A percentile compares a stretch with the other conserved stretches of the same genome.
These are phyloP conservation scores for Phoxinus phoxinus DNA, from an alignment of 2,113 vertebrate species.

Conservation along the genomic window DNA sequence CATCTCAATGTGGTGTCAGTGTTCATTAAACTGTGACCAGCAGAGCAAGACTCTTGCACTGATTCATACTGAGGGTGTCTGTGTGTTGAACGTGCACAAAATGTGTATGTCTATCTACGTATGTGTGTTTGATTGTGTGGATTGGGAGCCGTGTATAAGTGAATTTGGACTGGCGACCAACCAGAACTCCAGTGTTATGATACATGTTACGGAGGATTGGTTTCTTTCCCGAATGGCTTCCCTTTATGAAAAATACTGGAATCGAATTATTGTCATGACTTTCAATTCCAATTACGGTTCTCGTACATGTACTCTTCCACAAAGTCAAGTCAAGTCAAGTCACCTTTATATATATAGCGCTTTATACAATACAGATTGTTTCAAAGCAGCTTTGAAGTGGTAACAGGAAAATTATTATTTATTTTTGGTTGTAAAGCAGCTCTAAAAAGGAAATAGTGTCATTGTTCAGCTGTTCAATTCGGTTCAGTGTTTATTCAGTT, in stretches of 20 bases:
- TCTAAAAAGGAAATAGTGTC: too few species aligned
- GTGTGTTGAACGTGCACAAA: neutral
- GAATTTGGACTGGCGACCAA: constrained; percentile 34
- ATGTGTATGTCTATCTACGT: constrained; percentile 19
- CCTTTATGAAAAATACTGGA: neutral
- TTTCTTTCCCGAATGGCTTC: neutral
- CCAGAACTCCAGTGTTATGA: neutral
- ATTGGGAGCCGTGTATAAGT: constrained; percentile 1
- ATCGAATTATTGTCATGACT: neutral
- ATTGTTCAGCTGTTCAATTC: too few species aligned
- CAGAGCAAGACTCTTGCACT: constrained; percentile 49
- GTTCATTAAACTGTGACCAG: constrained; percentile 58
- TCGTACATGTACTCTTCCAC: neutral
- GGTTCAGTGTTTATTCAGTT: too few species aligned
- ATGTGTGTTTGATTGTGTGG: constrained; percentile 37
- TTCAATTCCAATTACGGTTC: neutral
- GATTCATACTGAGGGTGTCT: constrained; percentile 17
- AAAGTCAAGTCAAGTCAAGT: too few species aligned
- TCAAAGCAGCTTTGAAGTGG: too few species aligned
- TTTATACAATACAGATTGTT: too few species aligned
- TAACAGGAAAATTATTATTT: too few species aligned
- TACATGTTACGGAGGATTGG: neutral
- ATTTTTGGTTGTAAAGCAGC: too few species aligned
- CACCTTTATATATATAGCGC: too few species aligned
- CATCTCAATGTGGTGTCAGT: constrained; percentile 53